Evolutionary conservation across 1,140 invertebrate genomes (phyloP).

Genomic region (Ruditapes philippinarum): DNA sequence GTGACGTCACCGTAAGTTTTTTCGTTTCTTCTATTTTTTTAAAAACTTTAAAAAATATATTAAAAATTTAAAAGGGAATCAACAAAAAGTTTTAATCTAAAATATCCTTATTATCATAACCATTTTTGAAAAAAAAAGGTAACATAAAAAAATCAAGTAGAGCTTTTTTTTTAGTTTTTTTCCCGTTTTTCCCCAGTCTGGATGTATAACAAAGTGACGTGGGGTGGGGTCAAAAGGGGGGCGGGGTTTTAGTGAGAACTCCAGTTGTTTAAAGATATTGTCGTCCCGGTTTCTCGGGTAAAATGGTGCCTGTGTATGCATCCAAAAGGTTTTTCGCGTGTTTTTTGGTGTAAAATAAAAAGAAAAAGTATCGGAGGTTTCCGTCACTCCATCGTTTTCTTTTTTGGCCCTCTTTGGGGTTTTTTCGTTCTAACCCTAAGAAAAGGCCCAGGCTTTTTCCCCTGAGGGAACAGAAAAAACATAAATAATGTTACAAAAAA

Average conservation of each 20-base stretch:
- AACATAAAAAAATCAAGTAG: background rate
- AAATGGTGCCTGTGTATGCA: constrained; percentile 84
- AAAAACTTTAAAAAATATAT: too few species aligned
- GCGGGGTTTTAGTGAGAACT: constrained; percentile 79
- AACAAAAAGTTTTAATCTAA: too few species aligned
- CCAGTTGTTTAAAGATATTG: constrained; percentile 76
- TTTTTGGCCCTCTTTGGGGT: background rate
- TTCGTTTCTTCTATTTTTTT: too few species aligned
- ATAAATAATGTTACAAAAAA: background rate
- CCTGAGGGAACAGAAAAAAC: constrained; percentile 23
- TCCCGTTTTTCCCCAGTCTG: constrained; percentile 80
- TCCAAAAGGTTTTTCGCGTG: constrained; percentile 79
- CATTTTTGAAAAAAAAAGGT: background rate
- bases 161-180: background rate
- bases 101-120: too few species aligned
- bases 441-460: constrained; percentile 19
- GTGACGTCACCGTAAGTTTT: too few species aligned
- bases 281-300: constrained; percentile 76
- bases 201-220: constrained; percentile 82
- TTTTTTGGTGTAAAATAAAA: constrained; percentile 76
- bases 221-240: constrained; percentile 74
- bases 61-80: too few species aligned
- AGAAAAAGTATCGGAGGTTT: constrained; percentile 69
- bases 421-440: constrained; percentile 16
- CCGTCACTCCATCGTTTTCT: constrained; percentile 30